phyloP scores from a whole-genome alignment of 2,888 invertebrate species.

The Hemithea aestivaria region DNA sequence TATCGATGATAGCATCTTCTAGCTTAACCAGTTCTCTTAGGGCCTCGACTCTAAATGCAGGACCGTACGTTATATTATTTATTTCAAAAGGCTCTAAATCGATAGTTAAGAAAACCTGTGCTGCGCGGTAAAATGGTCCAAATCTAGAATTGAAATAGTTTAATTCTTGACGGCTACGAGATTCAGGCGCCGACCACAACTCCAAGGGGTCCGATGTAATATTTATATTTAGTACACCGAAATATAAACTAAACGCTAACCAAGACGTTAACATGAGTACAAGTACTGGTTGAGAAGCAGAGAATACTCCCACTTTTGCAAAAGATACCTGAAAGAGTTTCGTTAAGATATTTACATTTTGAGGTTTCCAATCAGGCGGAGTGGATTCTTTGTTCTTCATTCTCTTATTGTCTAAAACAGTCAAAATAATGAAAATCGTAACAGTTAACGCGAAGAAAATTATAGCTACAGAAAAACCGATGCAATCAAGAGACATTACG shows the following conservation, averaged over 20 bases:
- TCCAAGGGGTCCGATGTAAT: conserved; percentile 94
- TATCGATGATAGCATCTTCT: conserved; percentile 82
- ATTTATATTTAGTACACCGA: conserved; percentile 83
- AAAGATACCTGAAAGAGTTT: conserved; percentile 50
- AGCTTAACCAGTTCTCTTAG: conserved; percentile 84
- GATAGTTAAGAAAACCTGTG: conserved; percentile 90
- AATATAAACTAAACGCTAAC: conserved; percentile 77
- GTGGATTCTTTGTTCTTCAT: conserved; percentile 24
- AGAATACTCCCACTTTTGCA: conserved; percentile 67
- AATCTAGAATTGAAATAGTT: conserved; percentile 93
- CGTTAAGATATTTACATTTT: conserved; percentile 36
- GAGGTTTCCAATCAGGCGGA: conserved; percentile 6
- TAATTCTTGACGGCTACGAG: conserved; percentile 89
- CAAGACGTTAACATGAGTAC: conserved; percentile 82
- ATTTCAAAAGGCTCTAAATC: conserved; percentile 62
- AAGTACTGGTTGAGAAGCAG: conserved; percentile 83
- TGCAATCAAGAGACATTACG: conserved; percentile 81
- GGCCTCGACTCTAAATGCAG: conserved; percentile 88
- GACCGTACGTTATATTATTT: conserved; percentile 82
- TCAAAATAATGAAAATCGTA: conserved; percentile 48
- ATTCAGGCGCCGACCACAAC: conserved; percentile 93
- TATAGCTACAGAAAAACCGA: conserved; percentile 81
- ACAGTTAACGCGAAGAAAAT: conserved; percentile 67
- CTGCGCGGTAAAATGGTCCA: conserved; percentile 92
- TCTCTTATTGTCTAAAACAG: conserved; percentile 36